A percentile compares a stretch with the other conserved stretches of the same genome.
Conservation (phyloP, 2,888 invertebrate genomes). For the Siphonodentalium dalli region DNA sequence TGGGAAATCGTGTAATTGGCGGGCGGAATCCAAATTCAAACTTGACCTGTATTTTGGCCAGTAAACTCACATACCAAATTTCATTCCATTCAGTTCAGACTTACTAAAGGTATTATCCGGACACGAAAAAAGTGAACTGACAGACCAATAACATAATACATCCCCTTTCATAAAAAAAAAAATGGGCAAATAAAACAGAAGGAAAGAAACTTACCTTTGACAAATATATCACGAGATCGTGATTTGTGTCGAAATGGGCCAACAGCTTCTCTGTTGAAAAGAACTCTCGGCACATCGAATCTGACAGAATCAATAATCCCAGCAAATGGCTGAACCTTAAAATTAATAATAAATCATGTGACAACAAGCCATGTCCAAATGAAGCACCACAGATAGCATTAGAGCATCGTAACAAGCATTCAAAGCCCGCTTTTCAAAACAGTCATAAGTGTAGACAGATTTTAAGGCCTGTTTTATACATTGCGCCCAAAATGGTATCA, state of each 20-base stretch:
- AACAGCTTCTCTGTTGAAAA: constrained; percentile 64
- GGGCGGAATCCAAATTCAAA: no score
- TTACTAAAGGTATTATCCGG: no score
- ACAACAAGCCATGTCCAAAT: background rate
- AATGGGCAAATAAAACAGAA: background rate
- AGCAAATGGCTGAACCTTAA: constrained; percentile 67
- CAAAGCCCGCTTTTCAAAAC: background rate
- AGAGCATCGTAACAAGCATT: background rate
- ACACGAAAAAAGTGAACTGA: no score
- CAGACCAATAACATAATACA: no score
- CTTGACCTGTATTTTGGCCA: no score
- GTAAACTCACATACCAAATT: no score
- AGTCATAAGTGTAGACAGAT: background rate
- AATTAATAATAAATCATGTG: background rate
- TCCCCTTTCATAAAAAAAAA: background rate
- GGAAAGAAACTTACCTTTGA: constrained; percentile 40
- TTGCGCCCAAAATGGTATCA: no score
- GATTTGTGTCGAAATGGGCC: constrained; percentile 60
- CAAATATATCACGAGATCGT: constrained; percentile 53
- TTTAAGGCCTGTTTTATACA: no score
- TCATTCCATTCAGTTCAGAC: no score
- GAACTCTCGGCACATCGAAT: constrained; percentile 58
- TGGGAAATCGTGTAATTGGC: no score
- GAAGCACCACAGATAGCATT: background rate
- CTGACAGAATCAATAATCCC: constrained; percentile 62